phyloP scores from a whole-genome alignment of 2,113 vertebrate genomes.

The Chunga burmeisteri region DNA sequence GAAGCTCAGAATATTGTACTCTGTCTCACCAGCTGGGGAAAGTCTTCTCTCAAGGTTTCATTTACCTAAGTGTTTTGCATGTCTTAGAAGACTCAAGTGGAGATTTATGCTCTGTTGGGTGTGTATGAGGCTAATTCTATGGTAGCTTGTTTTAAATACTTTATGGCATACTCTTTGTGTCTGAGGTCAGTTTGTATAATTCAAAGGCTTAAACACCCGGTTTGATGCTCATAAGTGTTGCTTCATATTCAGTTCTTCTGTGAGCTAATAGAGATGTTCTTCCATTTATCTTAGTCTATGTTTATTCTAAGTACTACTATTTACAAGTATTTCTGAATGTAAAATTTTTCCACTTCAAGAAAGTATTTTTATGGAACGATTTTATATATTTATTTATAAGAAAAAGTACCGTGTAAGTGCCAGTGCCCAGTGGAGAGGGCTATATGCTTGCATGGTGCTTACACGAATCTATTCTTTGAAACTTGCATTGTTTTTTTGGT shows the following conservation, averaged over 20 bases:
- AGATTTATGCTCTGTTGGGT: background rate
- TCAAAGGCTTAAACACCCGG: background rate
- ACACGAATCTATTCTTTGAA: slow-evolving; percentile 12
- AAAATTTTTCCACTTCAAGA: background rate
- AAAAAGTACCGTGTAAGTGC: background rate
- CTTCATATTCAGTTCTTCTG: background rate
- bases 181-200: background rate
- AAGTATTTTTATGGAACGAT: background rate
- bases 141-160: background rate
- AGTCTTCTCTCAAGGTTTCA: background rate
- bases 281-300: background rate
- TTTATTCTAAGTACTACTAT: background rate
- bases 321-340: background rate
- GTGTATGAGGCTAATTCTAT: background rate
- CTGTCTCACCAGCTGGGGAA: background rate
- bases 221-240: background rate
- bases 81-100: background rate
- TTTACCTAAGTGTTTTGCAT: background rate
- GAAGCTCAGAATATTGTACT: background rate
- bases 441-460: background rate
- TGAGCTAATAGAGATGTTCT: background rate
- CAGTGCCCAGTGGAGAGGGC: background rate
- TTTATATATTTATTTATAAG: background rate
- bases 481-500: background rate
- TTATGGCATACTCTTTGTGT: background rate